Conservation (phyloP, 2,113 vertebrate genomes). For the Acinonyx jubatus region DNA sequence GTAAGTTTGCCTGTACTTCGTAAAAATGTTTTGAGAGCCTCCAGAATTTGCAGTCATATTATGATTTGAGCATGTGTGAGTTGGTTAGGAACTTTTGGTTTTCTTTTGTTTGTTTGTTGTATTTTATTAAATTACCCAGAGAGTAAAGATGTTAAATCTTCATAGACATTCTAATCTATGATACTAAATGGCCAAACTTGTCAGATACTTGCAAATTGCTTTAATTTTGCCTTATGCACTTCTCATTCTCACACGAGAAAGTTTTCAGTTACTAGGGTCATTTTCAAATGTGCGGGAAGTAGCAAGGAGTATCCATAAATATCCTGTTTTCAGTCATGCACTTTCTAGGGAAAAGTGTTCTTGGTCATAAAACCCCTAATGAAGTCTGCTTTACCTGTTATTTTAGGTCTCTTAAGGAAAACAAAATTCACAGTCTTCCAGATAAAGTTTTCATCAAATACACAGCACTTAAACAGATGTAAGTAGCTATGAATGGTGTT, state of each 20-base stretch:
- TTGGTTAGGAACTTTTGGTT: neutral
- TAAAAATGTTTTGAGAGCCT: neutral
- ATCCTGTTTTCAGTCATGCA: neutral
- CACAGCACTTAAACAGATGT: conserved; percentile 85
- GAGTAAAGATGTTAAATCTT: neutral
- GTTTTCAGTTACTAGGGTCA: neutral
- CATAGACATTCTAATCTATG: neutral
- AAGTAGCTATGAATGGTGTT: conserved; percentile 73
- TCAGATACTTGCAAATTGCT: neutral
- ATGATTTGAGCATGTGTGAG: neutral
- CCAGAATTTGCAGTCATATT: neutral
- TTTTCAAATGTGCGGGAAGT: neutral
- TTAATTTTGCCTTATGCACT: neutral
- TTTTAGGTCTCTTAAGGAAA: conserved; percentile 87
- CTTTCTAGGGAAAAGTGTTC: neutral
- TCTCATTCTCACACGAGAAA: neutral
- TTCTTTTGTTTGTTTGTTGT: neutral
- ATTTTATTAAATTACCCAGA: neutral
- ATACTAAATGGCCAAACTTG: neutral
- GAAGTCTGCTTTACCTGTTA: conserved; percentile 35
- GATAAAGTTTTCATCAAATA: conserved; percentile 86
- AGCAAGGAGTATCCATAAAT: neutral
- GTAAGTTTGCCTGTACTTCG: neutral
- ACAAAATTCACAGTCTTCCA: conserved; percentile 83
- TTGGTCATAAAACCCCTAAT: conserved; percentile 15